These are phyloP conservation scores for Parotocinclus haroldoi DNA, from an alignment of 2,797 vertebrate genomes.

Conservation along the genomic window DNA sequence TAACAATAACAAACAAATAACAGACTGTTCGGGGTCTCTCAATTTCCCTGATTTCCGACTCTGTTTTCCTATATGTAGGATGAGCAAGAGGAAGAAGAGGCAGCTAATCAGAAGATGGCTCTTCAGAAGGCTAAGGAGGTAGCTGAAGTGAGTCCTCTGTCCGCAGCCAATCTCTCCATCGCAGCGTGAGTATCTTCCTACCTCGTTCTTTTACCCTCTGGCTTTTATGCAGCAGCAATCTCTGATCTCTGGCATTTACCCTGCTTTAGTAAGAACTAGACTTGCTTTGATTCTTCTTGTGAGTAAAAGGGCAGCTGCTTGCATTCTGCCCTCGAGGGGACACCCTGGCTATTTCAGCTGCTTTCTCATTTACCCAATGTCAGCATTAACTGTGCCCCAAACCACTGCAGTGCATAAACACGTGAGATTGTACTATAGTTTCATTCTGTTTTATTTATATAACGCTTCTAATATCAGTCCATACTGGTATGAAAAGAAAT, in stretches of 20 bases:
- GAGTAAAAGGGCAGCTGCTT: slow-evolving; percentile 45
- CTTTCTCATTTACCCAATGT: slow-evolving; percentile 6
- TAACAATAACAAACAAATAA: slow-evolving; percentile 50
- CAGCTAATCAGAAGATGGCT: slow-evolving; percentile 89
- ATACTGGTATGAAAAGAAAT: no score
- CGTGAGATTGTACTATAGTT: no score
- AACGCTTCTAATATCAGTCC: no score
- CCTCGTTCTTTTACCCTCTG: not conserved
- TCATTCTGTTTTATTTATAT: no score
- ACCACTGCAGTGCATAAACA: no score
- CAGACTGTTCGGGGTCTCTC: no score
- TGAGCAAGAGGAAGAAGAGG: slow-evolving; percentile 92
- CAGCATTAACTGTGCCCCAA: no score
- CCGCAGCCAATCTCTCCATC: slow-evolving; percentile 89
- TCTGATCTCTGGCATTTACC: slow-evolving; percentile 51
- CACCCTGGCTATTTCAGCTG: slow-evolving; percentile 16
- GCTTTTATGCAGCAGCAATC: slow-evolving; percentile 28
- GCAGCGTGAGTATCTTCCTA: slow-evolving; percentile 80
- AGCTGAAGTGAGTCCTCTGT: slow-evolving; percentile 93
- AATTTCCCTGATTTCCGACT: not conserved
- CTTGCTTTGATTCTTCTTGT: slow-evolving; percentile 12
- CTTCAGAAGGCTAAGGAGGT: slow-evolving; percentile 96
- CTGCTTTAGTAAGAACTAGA: slow-evolving; percentile 20
- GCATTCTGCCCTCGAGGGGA: slow-evolving; percentile 41
- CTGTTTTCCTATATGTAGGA: slow-evolving; percentile 68